Evolutionary conservation across 1,140 invertebrate species (phyloP).

Genomic region (Drosophila virilis): DNA sequence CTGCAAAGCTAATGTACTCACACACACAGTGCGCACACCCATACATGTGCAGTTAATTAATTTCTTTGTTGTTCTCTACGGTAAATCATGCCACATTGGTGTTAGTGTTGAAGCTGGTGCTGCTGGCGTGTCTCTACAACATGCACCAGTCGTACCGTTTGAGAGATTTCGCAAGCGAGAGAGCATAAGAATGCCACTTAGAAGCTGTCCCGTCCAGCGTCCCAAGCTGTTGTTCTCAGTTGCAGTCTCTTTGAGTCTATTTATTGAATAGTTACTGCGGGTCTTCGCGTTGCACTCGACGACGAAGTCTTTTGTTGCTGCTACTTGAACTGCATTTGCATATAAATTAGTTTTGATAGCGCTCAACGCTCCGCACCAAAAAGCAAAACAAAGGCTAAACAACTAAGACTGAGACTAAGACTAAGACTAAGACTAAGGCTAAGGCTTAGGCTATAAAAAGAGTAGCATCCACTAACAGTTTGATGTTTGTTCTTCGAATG

Average conservation of each 20-base stretch:
- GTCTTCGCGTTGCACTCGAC: constrained; percentile 26
- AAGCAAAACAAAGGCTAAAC: constrained; percentile 11
- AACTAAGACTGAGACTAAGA: constrained; percentile 7
- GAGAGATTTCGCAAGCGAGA: constrained; percentile 45
- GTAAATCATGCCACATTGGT: constrained; percentile 76
- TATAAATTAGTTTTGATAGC: constrained; percentile 82
- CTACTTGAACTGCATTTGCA: constrained; percentile 82
- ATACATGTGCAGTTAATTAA: constrained; percentile 80
- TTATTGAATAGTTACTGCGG: constrained; percentile 54
- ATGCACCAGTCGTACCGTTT: constrained; percentile 33
- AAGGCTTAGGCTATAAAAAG: not conserved
- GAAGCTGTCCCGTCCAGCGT: not conserved
- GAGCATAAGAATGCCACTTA: constrained; percentile 28
- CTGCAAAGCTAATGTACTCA: constrained; percentile 78
- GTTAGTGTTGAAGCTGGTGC: constrained; percentile 32
- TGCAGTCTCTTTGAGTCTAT: constrained; percentile 45
- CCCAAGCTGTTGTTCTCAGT: constrained; percentile 20
- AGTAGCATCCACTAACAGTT: constrained; percentile 52
- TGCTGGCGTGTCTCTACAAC: constrained; percentile 25
- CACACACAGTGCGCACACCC: constrained; percentile 18
- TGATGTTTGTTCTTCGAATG: constrained; percentile 77
- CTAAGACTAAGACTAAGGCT: constrained; percentile 8
- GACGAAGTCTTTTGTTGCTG: constrained; percentile 54
- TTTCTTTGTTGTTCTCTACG: constrained; percentile 82
- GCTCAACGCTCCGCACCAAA: constrained; percentile 32